phyloP scores from a whole-genome alignment of 2,888 invertebrate species.

The Lochmaea crataegi region DNA sequence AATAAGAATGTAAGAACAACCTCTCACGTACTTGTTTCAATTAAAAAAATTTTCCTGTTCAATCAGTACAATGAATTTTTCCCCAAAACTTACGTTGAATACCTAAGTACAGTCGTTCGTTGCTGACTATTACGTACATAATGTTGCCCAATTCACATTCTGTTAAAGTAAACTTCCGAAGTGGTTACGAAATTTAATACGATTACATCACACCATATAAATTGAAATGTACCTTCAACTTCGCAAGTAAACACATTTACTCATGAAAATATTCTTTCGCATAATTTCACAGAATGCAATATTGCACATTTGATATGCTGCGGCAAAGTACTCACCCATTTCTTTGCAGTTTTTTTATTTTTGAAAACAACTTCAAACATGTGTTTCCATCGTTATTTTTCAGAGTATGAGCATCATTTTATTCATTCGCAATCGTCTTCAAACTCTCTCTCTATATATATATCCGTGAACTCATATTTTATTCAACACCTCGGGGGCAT shows the following conservation, averaged over 20 bases:
- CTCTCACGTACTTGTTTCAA: too few relatives aligned
- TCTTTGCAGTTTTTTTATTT: conserved; percentile 3
- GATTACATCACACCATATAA: neutral
- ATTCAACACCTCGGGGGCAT: neutral
- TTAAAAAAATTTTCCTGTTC: too few relatives aligned
- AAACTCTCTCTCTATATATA: conserved; percentile 5
- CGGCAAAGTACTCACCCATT: neutral
- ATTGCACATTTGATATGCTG: neutral
- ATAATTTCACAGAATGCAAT: neutral
- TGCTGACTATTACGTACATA: too few relatives aligned
- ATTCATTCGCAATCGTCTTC: conserved; percentile 3
- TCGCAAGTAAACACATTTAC: neutral
- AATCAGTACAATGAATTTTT: too few relatives aligned
- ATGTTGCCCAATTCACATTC: too few relatives aligned
- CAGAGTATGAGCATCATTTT: neutral
- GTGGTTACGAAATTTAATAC: neutral
- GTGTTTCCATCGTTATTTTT: conserved; percentile 6
- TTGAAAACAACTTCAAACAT: neutral
- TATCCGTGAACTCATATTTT: conserved; percentile 17
- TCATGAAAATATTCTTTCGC: neutral
- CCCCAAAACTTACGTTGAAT: too few relatives aligned
- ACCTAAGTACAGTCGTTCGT: too few relatives aligned
- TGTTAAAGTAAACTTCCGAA: too few relatives aligned
- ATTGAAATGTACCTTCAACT: neutral
- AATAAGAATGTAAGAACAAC: too few relatives aligned